Base-by-base conservation (phyloP, 2,113 vertebrate genomes). In the Xenus cinereus region DNA sequence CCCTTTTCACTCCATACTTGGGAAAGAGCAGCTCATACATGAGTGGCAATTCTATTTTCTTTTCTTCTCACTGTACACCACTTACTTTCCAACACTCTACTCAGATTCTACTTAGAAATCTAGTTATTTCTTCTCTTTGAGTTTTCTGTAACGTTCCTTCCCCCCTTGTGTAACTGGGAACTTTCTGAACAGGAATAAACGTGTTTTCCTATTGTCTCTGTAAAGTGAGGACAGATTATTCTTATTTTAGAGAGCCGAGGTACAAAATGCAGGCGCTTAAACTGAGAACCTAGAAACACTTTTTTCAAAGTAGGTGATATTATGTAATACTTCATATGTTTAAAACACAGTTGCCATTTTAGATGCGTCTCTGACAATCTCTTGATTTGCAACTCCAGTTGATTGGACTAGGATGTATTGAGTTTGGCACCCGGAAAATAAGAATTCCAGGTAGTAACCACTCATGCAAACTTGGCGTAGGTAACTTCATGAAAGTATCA, bases 281-380 rank as follows among this genome's bases (percentile, higher is more conserved):
- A 84, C 45, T 92, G 94, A 95, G 93, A 97, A 89, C 80, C 94
- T 96, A 95, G 93, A 95, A 94, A 84, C 54, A 85, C 75, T 88
- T 94, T 93, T 85, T 93, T 87, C 21, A 37, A 96, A 92, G 76
- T 91, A 97, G 95, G 94, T 94, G 96, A 71, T 94, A 77, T 75
- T 87, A 9, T 97, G 94, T 96, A 94, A 91, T 91, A 80, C 94
- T 95, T 96, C 94, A 84, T 95, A 96, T 97, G 95, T 96, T 97
- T 97, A 95, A 97, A 97, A 96, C 96, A 80, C 96, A 89, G 95
- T 96, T 97, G 96, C 95, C 84, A 95, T 97, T 97, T 97, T 97
- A 97, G 93, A 96, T 96, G 95, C 94, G 94, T 97, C 95, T 97
- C 96, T 94, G 95, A 95, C 89, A 89, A 91, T 96, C 89, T 96